Percentiles rank a stretch among this genome's conserved stretches.
Conservation (phyloP, 2,797 vertebrate species). For the Anisognathus igniventris region DNA sequence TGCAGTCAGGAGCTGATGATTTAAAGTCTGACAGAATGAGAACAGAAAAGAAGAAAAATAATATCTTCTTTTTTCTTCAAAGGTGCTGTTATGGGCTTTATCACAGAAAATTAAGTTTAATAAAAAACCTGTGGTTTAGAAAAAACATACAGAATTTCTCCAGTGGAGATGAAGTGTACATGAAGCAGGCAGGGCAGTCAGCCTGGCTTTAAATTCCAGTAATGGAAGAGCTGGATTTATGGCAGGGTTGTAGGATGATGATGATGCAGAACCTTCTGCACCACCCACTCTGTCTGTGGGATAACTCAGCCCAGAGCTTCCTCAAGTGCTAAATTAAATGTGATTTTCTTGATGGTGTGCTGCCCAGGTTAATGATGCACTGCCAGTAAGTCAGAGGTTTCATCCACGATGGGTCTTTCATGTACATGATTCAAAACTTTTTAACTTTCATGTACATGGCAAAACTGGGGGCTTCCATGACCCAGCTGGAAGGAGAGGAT, state of each 20-base stretch:
- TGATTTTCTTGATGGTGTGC: neutral
- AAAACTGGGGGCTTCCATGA: neutral
- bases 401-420: neutral
- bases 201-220: neutral
- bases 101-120: neutral
- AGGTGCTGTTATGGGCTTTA: neutral
- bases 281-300: neutral
- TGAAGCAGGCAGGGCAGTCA: neutral
- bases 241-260: neutral
- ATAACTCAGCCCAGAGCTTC: neutral
- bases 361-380: neutral
- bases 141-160: neutral
- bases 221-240: neutral
- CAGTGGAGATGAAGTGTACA: neutral
- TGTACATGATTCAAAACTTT: neutral
- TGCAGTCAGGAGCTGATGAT: neutral
- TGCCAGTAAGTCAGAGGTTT: neutral
- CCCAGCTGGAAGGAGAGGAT: no score
- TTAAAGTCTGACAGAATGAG: neutral
- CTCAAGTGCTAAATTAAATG: neutral
- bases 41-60: neutral
- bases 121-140: neutral
- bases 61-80: neutral
- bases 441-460: neutral
- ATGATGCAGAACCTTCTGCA: neutral